Base-by-base conservation (phyloP, 2,888 invertebrate genomes). In the Druceiella hillmani region DNA sequence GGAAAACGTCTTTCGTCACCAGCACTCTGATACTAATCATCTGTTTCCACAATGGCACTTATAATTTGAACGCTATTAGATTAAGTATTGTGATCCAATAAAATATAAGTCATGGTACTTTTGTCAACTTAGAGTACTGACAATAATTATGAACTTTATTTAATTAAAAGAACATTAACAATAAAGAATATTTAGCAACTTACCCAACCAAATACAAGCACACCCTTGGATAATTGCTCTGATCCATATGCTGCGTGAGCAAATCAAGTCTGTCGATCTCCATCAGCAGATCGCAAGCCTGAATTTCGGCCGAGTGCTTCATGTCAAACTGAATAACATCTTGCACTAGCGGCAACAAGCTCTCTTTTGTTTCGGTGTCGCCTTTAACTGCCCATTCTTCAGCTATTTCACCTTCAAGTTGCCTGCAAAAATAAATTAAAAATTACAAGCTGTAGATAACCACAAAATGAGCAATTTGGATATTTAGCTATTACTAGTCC, bases 251-350 rank as follows among this genome's bases (percentile, higher is more conserved):
- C 37, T 88, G 77, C 13, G 86, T 81, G 12, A 99, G 67, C 32
- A 95, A 66, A 54, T 91, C 87, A 30, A 99, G 70, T 44, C 81
- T 76, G 57, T 98, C 98, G 49, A 99, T 91, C 71, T 99, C 99
- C 86, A 98, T 97, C 1, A 99, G 72, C 40, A 99, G 70, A 68
- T 99, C 99, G 61, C 97, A 98, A 1, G 97, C 98, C 66, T 99
- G 98, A 0, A 95, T 91, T 67, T 99, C 99, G 2, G 98, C 98
- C 56, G 99, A 97, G 63, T 98, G 97, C 45, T 83, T 81, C 87
- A 97, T 94, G 59, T 98, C 90, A 61, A 97, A 98, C 0, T 86
- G 80, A 14, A 98, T 81, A 32, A 99, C 92, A 58, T 92, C 86
- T 42, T 85, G 76, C 2, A 94, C 87, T 38, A 99, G 66, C 3